phyloP scores from a whole-genome alignment of 2,888 invertebrate species.

The Petrolisthes cinctipes region DNA sequence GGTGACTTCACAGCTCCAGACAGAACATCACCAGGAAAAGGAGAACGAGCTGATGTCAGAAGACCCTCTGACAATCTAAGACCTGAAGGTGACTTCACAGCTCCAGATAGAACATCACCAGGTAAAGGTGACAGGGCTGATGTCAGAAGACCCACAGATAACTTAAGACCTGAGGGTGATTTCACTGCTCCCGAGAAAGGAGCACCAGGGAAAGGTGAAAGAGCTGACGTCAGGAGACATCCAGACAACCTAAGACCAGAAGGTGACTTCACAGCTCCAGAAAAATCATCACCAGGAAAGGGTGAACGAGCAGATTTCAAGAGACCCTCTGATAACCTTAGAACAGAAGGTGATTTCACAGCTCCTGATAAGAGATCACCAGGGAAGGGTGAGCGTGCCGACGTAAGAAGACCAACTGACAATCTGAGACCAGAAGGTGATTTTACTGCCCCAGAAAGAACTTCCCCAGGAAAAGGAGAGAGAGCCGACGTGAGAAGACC shows the following conservation, averaged over 20 bases:
- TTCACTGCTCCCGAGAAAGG: constrained; percentile 68
- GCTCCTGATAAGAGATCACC: constrained; percentile 38
- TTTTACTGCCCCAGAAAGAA: constrained; percentile 71
- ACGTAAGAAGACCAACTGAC: constrained; percentile 50
- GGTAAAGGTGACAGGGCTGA: constrained; percentile 56
- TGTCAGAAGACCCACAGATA: constrained; percentile 58
- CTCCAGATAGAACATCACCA: constrained; percentile 39
- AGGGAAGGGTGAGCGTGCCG: constrained; percentile 52
- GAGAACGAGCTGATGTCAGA: constrained; percentile 56
- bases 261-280: constrained; percentile 69
- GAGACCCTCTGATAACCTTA: constrained; percentile 59
- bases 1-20: constrained; percentile 68
- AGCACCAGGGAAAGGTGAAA: constrained; percentile 50
- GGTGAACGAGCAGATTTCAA: constrained; percentile 62
- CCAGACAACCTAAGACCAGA: constrained; percentile 70
- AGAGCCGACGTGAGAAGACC: constrained; percentile 51
- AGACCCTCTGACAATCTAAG: constrained; percentile 57
- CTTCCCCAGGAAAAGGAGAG: constrained; percentile 50
- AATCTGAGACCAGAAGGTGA: constrained; percentile 72
- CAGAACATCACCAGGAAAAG: constrained; percentile 42
- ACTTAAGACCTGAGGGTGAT: constrained; percentile 70
- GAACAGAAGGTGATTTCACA: constrained; percentile 73
- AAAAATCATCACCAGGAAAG: constrained; percentile 42
- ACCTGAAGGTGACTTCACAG: constrained; percentile 73
- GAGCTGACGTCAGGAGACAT: constrained; percentile 55